Conservation (phyloP, 2,888 invertebrate species). For the Sympetrum striolatum region DNA sequence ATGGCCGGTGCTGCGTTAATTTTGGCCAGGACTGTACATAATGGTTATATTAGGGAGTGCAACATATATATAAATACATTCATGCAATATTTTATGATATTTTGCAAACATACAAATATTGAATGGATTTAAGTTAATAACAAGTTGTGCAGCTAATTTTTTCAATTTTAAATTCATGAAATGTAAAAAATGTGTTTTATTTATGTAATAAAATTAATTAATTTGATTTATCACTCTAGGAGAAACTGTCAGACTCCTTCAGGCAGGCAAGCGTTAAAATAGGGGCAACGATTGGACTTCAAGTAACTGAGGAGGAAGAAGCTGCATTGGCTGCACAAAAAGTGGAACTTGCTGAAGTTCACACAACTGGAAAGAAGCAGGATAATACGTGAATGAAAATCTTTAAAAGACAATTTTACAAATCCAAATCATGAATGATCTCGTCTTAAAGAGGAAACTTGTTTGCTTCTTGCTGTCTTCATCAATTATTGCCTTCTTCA, state of each 20-base stretch:
- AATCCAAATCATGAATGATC: conserved; percentile 17
- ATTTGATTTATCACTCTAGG: conserved; percentile 54
- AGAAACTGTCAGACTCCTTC: conserved; percentile 76
- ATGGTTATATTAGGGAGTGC: too few relatives aligned
- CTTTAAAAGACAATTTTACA: not conserved
- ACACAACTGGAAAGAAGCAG: conserved; percentile 44
- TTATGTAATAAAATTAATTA: not conserved
- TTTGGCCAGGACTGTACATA: too few relatives aligned
- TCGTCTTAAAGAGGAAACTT: not conserved
- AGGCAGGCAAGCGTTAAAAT: conserved; percentile 84
- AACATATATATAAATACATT: too few relatives aligned
- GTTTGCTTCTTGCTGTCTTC: not conserved
- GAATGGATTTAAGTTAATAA: too few relatives aligned
- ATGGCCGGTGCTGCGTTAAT: too few relatives aligned
- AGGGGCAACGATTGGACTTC: conserved; percentile 82
- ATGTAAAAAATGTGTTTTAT: too few relatives aligned
- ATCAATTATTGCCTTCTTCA: not conserved
- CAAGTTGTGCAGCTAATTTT: too few relatives aligned
- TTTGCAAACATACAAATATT: too few relatives aligned
- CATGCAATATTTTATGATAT: too few relatives aligned
- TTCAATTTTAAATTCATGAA: too few relatives aligned
- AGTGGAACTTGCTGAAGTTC: conserved; percentile 49
- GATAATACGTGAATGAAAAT: not conserved
- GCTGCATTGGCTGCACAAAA: conserved; percentile 55
- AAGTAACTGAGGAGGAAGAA: conserved; percentile 73